Base-by-base conservation (phyloP, 2,113 vertebrate species). In the Hippocampus guttulatus region DNA sequence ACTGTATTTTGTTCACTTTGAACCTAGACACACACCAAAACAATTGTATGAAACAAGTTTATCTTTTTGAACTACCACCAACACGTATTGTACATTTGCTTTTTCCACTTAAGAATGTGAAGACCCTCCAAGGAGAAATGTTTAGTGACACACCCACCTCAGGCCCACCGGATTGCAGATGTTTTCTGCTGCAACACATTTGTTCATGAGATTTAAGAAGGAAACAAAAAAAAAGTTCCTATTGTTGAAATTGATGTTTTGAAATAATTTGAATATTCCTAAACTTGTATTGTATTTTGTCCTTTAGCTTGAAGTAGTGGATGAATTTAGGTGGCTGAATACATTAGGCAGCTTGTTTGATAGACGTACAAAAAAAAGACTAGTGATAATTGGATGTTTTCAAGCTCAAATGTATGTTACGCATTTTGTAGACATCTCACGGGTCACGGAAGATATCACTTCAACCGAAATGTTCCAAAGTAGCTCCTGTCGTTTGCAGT, bases 221-320 rank as follows among this genome's bases (percentile, higher is more conserved):
- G 43, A 45, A 45, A 45, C 10, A 15, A 21, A 33, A 67, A 69
- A 69, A 68, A 71, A 71, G 72, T 70, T 78, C 75, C 73, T 85
- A 79, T 49, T 88, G 87, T 88, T 86, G 62, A 89, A 89, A 83
- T 85, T 79, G 81, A 85, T 89, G 85, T 89, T 86, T 87, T 88
- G 68, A 81, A 83, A 75, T 78, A 81, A 15, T 61, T 66, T 49
- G 70, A 82, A 84, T 84, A 83, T 84, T 89, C 77, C 81, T 87
- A 33, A 87, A 81, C 70, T 84, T 87, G 85, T 91, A 89, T 88
- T 64, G 89, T 92, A 89, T 85, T 89, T 90, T 84, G 87, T 91
- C 90, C 86, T 89, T 88, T 91, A 91, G 90, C 87, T 90, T 89
- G 86, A 90, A 83, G 77, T 92, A 91, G 90, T 90, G 89, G 87